These are phyloP conservation scores for Notoglanidium macrostoma DNA, from an alignment of 2,797 vertebrate genomes.

Conservation along the genomic window DNA sequence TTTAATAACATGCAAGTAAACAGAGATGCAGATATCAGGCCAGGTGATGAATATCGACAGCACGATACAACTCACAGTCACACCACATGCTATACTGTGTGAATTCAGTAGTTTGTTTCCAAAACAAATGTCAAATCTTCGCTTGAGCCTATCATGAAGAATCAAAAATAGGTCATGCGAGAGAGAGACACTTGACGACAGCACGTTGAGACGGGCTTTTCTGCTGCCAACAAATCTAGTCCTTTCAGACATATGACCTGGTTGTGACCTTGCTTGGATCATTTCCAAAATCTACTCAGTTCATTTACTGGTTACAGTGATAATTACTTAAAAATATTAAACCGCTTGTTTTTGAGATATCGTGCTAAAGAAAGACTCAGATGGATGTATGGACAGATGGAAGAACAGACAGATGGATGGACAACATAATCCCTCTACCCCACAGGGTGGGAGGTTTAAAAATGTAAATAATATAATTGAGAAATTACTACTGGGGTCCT, in stretches of 20 bases:
- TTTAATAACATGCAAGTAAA: not conserved
- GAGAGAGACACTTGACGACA: not conserved
- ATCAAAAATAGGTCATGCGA: not conserved
- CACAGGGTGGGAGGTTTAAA: not conserved
- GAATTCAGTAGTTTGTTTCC: not conserved
- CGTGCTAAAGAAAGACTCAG: not conserved
- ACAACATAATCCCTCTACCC: not conserved
- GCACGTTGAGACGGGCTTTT: not conserved
- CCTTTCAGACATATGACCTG: not conserved
- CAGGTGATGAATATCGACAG: not conserved
- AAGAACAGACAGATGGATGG: not conserved
- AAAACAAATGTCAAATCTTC: no score
- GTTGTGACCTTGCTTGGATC: not conserved
- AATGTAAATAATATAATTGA: not conserved
- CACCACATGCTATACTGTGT: not conserved
- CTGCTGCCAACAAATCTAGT: no score
- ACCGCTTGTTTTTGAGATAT: not conserved
- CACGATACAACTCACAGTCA: not conserved
- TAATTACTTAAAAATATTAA: not conserved
- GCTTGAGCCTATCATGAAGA: not conserved
- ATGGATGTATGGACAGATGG: not conserved
- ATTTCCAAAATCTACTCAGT: not conserved
- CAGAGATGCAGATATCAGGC: no score
- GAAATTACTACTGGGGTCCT: not conserved
- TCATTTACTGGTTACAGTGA: not conserved